Conservation (phyloP, 1,140 invertebrate species). For the Apis cerana region DNA sequence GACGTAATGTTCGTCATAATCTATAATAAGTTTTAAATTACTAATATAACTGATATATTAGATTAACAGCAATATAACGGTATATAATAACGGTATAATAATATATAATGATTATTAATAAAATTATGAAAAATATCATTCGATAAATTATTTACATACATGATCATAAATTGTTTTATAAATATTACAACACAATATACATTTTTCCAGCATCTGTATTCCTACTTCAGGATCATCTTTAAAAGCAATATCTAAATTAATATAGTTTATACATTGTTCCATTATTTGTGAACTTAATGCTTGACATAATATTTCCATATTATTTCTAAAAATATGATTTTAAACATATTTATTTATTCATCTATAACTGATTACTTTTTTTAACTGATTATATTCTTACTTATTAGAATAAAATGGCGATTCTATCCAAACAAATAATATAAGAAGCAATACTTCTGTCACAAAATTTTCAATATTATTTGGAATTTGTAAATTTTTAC, state of each 20-base stretch:
- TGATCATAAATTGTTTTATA: slow-evolving; percentile 88
- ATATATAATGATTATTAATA: too few species aligned
- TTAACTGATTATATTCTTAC: slow-evolving; percentile 10
- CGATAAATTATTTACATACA: slow-evolving; percentile 1
- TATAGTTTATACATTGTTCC: slow-evolving; percentile 86
- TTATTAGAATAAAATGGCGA: slow-evolving; percentile 89
- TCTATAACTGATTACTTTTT: background rate
- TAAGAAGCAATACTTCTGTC: slow-evolving; percentile 87
- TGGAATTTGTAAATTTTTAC: slow-evolving; percentile 83
- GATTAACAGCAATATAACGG: slow-evolving; percentile 46
- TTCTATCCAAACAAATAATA: slow-evolving; percentile 91
- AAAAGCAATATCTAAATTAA: slow-evolving; percentile 88
- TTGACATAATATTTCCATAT: slow-evolving; percentile 88
- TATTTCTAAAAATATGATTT: slow-evolving; percentile 75
- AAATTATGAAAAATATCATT: too few species aligned
- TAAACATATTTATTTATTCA: slow-evolving; percentile 3
- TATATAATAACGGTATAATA: too few species aligned
- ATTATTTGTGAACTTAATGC: slow-evolving; percentile 93
- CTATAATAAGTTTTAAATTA: slow-evolving; percentile 13
- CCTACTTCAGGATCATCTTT: slow-evolving; percentile 84
- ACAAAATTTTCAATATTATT: slow-evolving; percentile 83
- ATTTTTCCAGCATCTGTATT: slow-evolving; percentile 86
- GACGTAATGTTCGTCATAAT: slow-evolving; percentile 8
- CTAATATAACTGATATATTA: background rate
- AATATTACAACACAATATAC: slow-evolving; percentile 88